A percentile compares a stretch with the other conserved stretches of the same genome.
These are phyloP conservation scores for Drosophila phalerata DNA, from an alignment of 2,888 invertebrate species.

Conservation along the genomic window DNA sequence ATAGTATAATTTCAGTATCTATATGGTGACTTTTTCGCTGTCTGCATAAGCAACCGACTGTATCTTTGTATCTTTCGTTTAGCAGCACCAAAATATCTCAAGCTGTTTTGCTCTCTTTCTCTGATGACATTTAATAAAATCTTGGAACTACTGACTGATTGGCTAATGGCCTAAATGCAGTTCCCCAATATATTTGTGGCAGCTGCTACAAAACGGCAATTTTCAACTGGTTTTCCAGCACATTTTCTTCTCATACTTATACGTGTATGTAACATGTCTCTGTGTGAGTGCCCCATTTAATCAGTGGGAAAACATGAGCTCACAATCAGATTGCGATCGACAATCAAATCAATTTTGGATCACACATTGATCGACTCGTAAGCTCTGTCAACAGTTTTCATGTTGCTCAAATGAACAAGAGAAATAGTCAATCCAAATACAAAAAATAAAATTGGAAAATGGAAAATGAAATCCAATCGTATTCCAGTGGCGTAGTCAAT, in stretches of 20 bases:
- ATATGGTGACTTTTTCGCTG: constrained; percentile 21
- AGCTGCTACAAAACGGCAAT: constrained; percentile 33
- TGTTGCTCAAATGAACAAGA: constrained; percentile 1
- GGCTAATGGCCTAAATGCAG: constrained; percentile 37
- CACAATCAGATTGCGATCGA: constrained; percentile 51
- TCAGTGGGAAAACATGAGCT: constrained; percentile 68
- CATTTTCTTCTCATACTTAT: neutral
- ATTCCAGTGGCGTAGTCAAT: constrained; percentile 27
- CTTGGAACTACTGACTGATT: constrained; percentile 34
- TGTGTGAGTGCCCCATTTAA: constrained; percentile 49
- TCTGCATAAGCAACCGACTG: constrained; percentile 29
- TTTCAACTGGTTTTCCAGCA: constrained; percentile 34
- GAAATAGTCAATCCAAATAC: neutral
- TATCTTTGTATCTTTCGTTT: constrained; percentile 19
- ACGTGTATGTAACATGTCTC: constrained; percentile 1
- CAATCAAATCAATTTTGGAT: constrained; percentile 63
- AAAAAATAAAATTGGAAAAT: neutral
- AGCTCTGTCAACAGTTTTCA: constrained; percentile 36
- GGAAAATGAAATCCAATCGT: constrained; percentile 9
- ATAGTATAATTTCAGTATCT: constrained; percentile 69
- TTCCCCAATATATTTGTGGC: constrained; percentile 23
- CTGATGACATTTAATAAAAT: constrained; percentile 44
- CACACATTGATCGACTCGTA: constrained; percentile 37
- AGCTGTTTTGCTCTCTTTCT: neutral
- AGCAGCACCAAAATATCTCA: neutral